Evolutionary conservation across 2,888 invertebrate genomes (phyloP), one percentile per base, ranked within the genome.

Genomic region (Blera fallax): DNA sequence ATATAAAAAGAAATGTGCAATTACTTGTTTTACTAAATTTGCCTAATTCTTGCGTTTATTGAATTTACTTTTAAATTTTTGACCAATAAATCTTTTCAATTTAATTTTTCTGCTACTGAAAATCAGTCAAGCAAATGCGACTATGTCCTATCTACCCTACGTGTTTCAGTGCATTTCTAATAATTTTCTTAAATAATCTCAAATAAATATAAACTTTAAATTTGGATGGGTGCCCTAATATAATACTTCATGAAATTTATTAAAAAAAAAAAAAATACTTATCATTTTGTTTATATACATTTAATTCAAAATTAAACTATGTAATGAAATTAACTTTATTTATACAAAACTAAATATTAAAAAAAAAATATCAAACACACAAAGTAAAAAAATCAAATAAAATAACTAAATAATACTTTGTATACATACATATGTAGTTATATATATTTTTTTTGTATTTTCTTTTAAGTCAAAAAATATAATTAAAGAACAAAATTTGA

Each of bases 401-500:
- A 67, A 74, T n/a, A 72, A 78, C 58, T 56, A 60, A 77, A 72
- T 56, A 58, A 80, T 56, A 80, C 24, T 60, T 67, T 81, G 72
- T 83, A 67, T 83, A 81, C 77, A 81, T 77, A 85, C 83, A 81
- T 87, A 84, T 80, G 74, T 78, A 76, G 76, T 62, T 80, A 76
- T 81, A 76, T 40, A 81, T 54, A 64, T 60, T 56, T 27, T 70
- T 65, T 64, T 45, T 24, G 2, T 3, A 3, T 64, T 52, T 60
- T 34, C 62, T 54, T 58, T 45, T 45, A 87, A 62, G 70, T 74
- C 32, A 69, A 80, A 56, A 77, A 79, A 77, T 48, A 77, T 37
- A 83, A 87, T 87, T 56, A 76, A 87, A 48, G 70, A 88, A 87
- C 87, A 83, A 69, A 87, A 87, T 70, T 77, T 64, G 81, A 72